Percentiles rank a stretch among this genome's conserved stretches.
Evolutionary conservation across 2,797 vertebrate genomes (phyloP).

Genomic region (Mycteria americana): DNA sequence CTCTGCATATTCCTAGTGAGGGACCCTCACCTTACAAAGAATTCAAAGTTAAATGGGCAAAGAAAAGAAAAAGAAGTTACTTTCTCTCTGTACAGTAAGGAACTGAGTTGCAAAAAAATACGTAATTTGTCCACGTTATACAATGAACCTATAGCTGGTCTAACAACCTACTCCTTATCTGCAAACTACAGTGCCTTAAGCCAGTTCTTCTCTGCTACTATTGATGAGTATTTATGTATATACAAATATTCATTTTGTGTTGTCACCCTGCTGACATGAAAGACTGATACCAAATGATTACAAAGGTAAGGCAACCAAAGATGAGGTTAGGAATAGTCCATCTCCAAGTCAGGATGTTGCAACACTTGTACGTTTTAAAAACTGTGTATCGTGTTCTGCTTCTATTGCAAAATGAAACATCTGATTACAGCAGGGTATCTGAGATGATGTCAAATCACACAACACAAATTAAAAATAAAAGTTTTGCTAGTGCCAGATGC

Average conservation of each 20-base stretch:
- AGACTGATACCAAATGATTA: background rate
- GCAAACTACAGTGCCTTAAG: background rate
- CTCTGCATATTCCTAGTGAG: background rate
- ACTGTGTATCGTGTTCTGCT: background rate
- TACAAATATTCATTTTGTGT: background rate
- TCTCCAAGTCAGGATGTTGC: background rate
- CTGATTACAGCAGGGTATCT: background rate
- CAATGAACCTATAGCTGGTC: background rate
- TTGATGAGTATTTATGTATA: background rate
- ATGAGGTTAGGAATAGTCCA: background rate
- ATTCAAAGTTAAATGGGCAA: background rate
- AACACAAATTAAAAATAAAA: background rate
- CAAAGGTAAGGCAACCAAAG: background rate
- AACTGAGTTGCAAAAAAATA: background rate
- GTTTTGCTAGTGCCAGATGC: slow-evolving; percentile 10
- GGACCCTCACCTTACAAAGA: background rate
- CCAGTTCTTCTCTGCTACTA: background rate
- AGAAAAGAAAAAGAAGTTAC: background rate
- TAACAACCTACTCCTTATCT: background rate
- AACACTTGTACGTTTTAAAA: background rate
- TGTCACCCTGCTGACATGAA: background rate
- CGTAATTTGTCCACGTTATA: background rate
- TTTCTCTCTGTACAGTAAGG: background rate
- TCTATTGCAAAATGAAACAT: background rate
- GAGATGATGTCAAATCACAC: background rate